These are phyloP conservation scores for Edolisoma coerulescens DNA, from an alignment of 2,113 vertebrate species.

Conservation along the genomic window DNA sequence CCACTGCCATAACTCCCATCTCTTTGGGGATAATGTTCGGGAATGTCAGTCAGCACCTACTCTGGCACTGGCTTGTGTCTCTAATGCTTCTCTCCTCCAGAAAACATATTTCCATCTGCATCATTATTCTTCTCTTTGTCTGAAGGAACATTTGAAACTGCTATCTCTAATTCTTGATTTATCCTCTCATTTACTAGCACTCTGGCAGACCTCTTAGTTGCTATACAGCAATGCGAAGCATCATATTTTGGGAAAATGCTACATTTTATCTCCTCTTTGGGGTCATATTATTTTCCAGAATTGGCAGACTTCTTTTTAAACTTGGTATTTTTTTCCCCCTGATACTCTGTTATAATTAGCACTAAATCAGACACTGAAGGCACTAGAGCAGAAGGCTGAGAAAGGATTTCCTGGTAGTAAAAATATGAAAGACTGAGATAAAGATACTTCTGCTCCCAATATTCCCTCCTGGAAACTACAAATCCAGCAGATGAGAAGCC, in stretches of 20 bases:
- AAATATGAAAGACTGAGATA: constrained; percentile 42
- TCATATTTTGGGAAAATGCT: constrained; percentile 30
- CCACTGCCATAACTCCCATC: background rate
- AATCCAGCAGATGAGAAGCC: constrained; percentile 58
- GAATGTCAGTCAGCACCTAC: background rate
- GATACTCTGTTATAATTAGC: constrained; percentile 44
- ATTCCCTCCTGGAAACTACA: constrained; percentile 51
- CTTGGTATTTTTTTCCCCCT: background rate
- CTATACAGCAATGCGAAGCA: background rate
- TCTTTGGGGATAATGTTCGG: background rate
- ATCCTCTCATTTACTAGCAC: background rate
- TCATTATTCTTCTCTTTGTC: background rate
- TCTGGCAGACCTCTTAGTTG: background rate
- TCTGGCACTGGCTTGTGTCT: background rate
- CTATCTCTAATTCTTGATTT: background rate
- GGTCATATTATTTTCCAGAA: constrained; percentile 44
- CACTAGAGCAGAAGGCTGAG: constrained; percentile 47
- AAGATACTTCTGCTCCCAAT: constrained; percentile 40
- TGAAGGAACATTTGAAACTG: background rate
- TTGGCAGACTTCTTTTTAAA: constrained; percentile 36
- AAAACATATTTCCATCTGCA: background rate
- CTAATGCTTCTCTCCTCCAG: background rate
- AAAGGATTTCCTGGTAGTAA: constrained; percentile 41
- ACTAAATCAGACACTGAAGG: constrained; percentile 35
- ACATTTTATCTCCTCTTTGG: background rate